A percentile compares a stretch with the other conserved stretches of the same genome.
phyloP scores from a whole-genome alignment of 1,140 invertebrate genomes.

The Pseudomyrmex cubaensis region DNA sequence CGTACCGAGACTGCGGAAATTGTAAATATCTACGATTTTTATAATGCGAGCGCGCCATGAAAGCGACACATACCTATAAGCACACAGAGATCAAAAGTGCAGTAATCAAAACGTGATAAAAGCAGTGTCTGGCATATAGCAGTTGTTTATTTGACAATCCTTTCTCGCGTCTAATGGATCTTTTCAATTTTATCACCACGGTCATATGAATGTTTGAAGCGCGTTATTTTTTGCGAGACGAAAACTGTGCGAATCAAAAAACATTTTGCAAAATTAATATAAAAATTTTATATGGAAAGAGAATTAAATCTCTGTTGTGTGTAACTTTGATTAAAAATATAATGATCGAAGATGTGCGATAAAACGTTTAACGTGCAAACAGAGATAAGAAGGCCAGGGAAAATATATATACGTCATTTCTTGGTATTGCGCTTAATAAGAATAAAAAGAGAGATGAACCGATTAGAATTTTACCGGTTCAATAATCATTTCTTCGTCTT shows the following conservation, averaged over 20 bases:
- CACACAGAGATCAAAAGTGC: background rate
- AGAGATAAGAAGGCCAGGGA: background rate
- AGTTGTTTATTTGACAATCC: conserved; percentile 15
- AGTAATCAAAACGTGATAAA: background rate
- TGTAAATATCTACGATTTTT: conserved; percentile 33
- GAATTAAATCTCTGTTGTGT: too few species aligned
- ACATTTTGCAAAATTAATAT: too few species aligned
- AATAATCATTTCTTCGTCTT: conserved; percentile 18
- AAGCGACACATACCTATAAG: background rate
- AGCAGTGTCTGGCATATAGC: background rate
- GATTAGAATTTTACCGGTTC: conserved; percentile 12
- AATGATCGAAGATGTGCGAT: too few species aligned
- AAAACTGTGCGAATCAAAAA: too few species aligned
- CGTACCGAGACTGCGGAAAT: conserved; percentile 13
- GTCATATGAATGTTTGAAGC: too few species aligned
- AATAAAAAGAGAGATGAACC: conserved; percentile 7
- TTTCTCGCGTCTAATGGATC: background rate
- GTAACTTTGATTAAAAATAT: background rate
- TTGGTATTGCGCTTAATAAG: background rate
- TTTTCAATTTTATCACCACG: too few species aligned
- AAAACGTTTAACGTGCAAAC: background rate
- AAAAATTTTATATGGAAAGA: too few species aligned
- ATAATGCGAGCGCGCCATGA: conserved; percentile 3
- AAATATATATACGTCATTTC: background rate
- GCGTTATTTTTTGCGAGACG: too few species aligned